Evolutionary conservation across 2,113 vertebrate genomes (phyloP).

Genomic region (Speoplatyrhinus poulsoni): DNA sequence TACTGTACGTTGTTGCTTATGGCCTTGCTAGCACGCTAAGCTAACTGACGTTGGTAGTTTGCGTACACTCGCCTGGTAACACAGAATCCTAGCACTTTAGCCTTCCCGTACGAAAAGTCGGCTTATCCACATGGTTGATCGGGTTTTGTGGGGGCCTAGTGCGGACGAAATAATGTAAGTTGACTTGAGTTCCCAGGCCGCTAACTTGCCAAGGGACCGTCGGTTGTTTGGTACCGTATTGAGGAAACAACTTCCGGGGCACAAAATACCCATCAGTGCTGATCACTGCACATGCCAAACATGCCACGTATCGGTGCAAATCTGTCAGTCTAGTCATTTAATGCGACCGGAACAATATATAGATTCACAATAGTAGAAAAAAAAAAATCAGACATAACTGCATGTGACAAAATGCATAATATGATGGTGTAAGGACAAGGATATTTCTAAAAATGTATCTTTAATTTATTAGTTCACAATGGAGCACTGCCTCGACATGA

Average conservation of each 20-base stretch:
- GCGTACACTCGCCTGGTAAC: neutral
- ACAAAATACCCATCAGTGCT: neutral
- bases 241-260: constrained; percentile 53
- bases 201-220: constrained; percentile 20
- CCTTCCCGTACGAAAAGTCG: neutral
- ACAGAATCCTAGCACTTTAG: neutral
- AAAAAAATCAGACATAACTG: neutral
- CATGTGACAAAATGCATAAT: neutral
- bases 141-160: neutral
- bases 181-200: constrained; percentile 20
- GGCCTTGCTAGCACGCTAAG: constrained; percentile 53
- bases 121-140: neutral
- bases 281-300: too few relatives aligned
- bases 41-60: constrained; percentile 40
- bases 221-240: constrained; percentile 29
- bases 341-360: neutral
- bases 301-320: constrained; percentile 55
- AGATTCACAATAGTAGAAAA: neutral
- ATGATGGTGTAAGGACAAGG: neutral
- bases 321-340: neutral
- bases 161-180: neutral
- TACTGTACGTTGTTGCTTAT: constrained; percentile 34
- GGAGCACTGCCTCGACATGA: constrained; percentile 57
- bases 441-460: constrained; percentile 42
- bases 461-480: constrained; percentile 69